A percentile compares a stretch with the other conserved stretches of the same genome.
phyloP scores from a whole-genome alignment of 2,888 invertebrate species.

The Eudasyphora cyanicolor region DNA sequence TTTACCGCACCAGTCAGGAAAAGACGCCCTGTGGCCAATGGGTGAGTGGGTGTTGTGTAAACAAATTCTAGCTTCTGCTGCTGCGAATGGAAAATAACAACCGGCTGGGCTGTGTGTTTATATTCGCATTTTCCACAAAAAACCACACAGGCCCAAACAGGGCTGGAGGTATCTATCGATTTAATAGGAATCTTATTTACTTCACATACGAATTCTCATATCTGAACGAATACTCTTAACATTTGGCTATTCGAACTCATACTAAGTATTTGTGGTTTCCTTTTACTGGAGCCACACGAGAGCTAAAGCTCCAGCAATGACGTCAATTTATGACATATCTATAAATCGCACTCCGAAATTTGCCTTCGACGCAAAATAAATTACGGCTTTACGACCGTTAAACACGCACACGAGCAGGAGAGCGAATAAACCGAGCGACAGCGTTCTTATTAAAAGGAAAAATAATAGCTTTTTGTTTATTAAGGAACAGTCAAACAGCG shows the following conservation, averaged over 20 bases:
- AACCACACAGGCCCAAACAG: neutral
- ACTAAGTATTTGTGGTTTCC: neutral
- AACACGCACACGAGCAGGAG: neutral
- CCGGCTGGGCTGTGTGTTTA: neutral
- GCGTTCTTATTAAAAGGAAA: neutral
- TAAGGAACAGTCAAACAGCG: neutral
- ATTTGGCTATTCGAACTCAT: neutral
- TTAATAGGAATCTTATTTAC: neutral
- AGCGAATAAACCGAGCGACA: neutral
- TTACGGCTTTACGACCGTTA: neutral
- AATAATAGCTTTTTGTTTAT: neutral
- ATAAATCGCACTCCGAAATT: slow-evolving; percentile 1
- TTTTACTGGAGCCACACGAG: no score
- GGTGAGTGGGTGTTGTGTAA: neutral
- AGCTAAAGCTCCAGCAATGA: slow-evolving; percentile 25
- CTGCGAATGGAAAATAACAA: neutral
- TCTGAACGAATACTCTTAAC: no score
- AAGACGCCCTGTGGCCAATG: neutral
- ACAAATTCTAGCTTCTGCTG: no score
- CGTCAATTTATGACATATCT: slow-evolving; percentile 53
- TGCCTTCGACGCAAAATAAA: neutral
- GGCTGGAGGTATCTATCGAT: neutral
- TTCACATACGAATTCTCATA: no score
- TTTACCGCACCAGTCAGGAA: neutral
- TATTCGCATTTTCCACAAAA: slow-evolving; percentile 2